These are phyloP conservation scores for Indicator maculatus DNA, from an alignment of 2,113 vertebrate species.

Conservation along the genomic window DNA sequence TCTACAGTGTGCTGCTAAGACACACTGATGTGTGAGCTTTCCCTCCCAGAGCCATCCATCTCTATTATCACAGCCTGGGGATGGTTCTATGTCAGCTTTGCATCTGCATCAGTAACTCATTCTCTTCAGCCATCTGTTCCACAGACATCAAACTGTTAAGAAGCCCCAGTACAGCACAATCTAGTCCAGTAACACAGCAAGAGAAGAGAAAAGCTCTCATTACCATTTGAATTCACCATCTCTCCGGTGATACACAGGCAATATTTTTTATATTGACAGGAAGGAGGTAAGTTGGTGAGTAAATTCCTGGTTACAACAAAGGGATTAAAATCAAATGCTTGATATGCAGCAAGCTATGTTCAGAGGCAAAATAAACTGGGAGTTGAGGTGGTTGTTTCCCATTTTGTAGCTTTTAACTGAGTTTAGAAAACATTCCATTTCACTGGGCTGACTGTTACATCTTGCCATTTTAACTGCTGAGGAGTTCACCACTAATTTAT, in stretches of 20 bases:
- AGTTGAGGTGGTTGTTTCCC: neutral
- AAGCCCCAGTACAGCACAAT: slow-evolving; percentile 39
- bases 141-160: slow-evolving; percentile 57
- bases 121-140: slow-evolving; percentile 68
- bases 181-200: slow-evolving; percentile 52
- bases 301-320: slow-evolving; percentile 4
- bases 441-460: neutral
- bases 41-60: slow-evolving; percentile 19
- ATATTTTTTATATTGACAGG: slow-evolving; percentile 57
- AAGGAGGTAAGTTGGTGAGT: slow-evolving; percentile 12
- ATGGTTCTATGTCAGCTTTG: slow-evolving; percentile 61
- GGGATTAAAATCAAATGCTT: neutral
- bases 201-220: slow-evolving; percentile 48
- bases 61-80: slow-evolving; percentile 40
- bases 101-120: slow-evolving; percentile 64
- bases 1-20: neutral
- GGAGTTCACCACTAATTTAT: neutral
- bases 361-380: neutral
- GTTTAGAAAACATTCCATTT: neutral
- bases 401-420: neutral
- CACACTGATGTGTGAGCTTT: neutral
- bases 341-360: neutral
- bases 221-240: slow-evolving; percentile 61
- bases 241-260: slow-evolving; percentile 36
- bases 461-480: slow-evolving; percentile 6